These are phyloP conservation scores for Lagocephalus sceleratus DNA, from an alignment of 2,797 vertebrate species.

Conservation along the genomic window DNA sequence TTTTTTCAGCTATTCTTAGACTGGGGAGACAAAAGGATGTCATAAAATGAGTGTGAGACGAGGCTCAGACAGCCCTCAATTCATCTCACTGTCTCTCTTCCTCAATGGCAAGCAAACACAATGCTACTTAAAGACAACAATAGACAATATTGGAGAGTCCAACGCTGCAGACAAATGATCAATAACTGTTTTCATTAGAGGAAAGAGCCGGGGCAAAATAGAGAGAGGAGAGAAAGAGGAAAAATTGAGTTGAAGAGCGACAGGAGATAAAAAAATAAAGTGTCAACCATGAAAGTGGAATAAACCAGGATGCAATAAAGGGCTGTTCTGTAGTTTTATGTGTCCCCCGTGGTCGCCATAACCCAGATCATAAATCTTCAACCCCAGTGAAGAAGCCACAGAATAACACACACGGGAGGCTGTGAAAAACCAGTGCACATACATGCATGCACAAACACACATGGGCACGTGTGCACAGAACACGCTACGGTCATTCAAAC, in stretches of 20 bases:
- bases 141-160: conserved; percentile 41
- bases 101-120: conserved; percentile 22
- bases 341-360: conserved; percentile 62
- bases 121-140: conserved; percentile 15
- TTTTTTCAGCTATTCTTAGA: conserved; percentile 15
- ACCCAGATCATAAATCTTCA: conserved; percentile 69
- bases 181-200: conserved; percentile 57
- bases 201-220: conserved; percentile 39
- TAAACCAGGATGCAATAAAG: conserved; percentile 73
- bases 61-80: conserved; percentile 20
- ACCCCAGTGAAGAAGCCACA: conserved; percentile 53
- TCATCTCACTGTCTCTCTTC: conserved; percentile 35
- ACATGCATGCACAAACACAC: conserved; percentile 7
- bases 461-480: background rate
- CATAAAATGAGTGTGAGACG: conserved; percentile 32
- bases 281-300: conserved; percentile 55
- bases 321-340: conserved; percentile 70
- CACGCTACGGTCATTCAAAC: no score
- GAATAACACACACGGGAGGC: conserved; percentile 23
- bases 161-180: conserved; percentile 53
- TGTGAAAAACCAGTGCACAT: conserved; percentile 2
- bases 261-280: conserved; percentile 7
- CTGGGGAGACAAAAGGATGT: conserved; percentile 20
- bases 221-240: conserved; percentile 17
- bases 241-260: conserved; percentile 1